Percentiles rank a stretch among this genome's conserved stretches.
Conservation (phyloP, 2,797 vertebrate species). For the Dendrocincla tyrannina region DNA sequence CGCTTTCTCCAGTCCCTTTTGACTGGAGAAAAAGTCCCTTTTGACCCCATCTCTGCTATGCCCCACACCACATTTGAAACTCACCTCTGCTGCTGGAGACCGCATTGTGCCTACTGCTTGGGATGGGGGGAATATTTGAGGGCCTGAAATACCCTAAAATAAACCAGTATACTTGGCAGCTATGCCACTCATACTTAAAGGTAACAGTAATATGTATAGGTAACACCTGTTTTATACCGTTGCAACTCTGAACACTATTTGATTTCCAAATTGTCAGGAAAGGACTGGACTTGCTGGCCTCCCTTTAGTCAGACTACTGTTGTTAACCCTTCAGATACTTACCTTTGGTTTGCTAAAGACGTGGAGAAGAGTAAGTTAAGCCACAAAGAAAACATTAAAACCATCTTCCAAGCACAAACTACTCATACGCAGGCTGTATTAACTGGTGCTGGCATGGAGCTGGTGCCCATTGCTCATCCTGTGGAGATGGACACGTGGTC, state of each 20-base stretch:
- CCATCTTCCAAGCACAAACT: rapidly evolving
- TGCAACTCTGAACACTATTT: neutral
- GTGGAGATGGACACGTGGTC: rapidly evolving
- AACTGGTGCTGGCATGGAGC: neutral
- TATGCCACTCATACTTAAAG: neutral
- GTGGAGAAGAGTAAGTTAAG: neutral
- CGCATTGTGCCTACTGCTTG: rapidly evolving
- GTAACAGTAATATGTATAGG: rapidly evolving
- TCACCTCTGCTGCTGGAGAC: neutral
- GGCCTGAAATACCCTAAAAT: neutral
- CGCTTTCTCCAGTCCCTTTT: too few species aligned
- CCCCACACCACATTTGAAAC: rapidly evolving
- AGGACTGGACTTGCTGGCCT: rapidly evolving
- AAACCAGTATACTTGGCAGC: rapidly evolving
- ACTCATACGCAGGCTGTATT: rapidly evolving
- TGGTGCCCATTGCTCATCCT: neutral
- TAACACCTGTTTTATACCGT: neutral
- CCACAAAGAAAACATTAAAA: neutral
- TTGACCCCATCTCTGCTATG: rapidly evolving
- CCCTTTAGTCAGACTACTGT: neutral
- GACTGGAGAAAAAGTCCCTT: too few species aligned
- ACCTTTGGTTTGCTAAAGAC: neutral
- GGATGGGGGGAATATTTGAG: rapidly evolving
- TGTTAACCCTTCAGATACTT: neutral
- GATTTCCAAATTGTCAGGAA: neutral